Conservation (phyloP, 2,797 vertebrate species). For the Pristis pectinata region DNA sequence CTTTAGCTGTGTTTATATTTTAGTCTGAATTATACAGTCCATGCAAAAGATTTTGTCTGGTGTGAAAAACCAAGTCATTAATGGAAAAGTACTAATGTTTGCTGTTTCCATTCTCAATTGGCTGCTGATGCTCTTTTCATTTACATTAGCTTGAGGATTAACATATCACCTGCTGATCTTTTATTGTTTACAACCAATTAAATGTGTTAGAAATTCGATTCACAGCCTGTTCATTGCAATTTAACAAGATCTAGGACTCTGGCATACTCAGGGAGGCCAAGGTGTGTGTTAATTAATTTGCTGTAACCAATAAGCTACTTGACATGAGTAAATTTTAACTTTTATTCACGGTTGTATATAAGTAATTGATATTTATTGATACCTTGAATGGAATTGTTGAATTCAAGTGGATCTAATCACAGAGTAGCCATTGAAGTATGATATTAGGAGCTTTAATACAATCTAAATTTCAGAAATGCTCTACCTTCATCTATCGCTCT, state of each 20-base stretch:
- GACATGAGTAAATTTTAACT: not conserved
- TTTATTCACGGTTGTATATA: not conserved
- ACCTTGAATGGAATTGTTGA: not conserved
- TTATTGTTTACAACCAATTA: conserved; percentile 35
- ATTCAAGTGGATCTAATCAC: not conserved
- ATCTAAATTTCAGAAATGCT: not conserved
- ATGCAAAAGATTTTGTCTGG: not conserved
- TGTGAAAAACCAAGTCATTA: not conserved
- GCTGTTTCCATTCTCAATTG: not conserved
- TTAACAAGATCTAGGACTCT: conserved; percentile 18
- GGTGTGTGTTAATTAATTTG: conserved; percentile 26
- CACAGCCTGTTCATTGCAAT: conserved; percentile 25
- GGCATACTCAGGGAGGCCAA: conserved; percentile 15
- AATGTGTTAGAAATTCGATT: conserved; percentile 25
- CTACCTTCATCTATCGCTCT: not conserved
- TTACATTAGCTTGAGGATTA: conserved; percentile 29
- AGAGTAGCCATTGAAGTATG: not conserved
- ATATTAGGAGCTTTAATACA: not conserved
- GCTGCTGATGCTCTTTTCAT: not conserved
- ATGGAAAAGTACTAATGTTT: not conserved
- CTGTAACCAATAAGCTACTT: not conserved
- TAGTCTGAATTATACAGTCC: not conserved
- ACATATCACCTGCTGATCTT: conserved; percentile 32
- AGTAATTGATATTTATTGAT: not conserved
- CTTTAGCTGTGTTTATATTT: not conserved